Evolutionary conservation across 2,113 vertebrate species (phyloP).

Genomic region (Stegastes partitus): DNA sequence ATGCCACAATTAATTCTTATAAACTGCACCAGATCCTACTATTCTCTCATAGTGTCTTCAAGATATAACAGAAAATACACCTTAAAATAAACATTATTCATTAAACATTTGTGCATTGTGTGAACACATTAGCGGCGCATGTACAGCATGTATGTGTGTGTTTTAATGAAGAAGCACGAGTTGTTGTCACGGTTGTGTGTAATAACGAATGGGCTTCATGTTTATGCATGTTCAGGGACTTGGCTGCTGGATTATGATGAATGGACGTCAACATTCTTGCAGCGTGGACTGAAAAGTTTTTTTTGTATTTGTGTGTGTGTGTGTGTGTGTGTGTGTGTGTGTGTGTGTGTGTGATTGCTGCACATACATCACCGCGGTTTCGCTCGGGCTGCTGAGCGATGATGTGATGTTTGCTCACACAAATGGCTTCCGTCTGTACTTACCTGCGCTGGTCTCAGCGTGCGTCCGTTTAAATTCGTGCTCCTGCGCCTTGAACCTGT

Average conservation of each 20-base stretch:
- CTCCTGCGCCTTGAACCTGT: not conserved
- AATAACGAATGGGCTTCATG: constrained; percentile 48
- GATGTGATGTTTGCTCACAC: constrained; percentile 27
- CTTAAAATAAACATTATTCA: not conserved
- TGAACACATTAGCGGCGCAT: not conserved
- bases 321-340: not conserved
- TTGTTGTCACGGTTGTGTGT: not conserved
- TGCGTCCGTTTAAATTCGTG: not conserved
- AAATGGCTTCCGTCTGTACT: constrained; percentile 1
- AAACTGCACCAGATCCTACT: too few relatives aligned
- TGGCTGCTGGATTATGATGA: constrained; percentile 35
- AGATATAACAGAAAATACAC: too few relatives aligned
- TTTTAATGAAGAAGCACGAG: not conserved
- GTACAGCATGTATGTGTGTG: too few relatives aligned
- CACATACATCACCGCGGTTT: not conserved
- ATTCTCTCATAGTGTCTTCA: too few relatives aligned
- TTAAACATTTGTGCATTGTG: not conserved
- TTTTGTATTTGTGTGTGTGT: not conserved
- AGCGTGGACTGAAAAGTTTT: not conserved
- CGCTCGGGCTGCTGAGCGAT: not conserved
- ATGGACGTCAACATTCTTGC: constrained; percentile 16
- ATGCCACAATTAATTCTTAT: too few relatives aligned
- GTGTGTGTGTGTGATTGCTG: not conserved
- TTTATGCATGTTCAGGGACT: constrained; percentile 48
- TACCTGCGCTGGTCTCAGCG: not conserved